Evolutionary conservation across 2,797 vertebrate species (phyloP), one percentile per base, ranked within the genome.

Genomic region (Alfaro cultratus): DNA sequence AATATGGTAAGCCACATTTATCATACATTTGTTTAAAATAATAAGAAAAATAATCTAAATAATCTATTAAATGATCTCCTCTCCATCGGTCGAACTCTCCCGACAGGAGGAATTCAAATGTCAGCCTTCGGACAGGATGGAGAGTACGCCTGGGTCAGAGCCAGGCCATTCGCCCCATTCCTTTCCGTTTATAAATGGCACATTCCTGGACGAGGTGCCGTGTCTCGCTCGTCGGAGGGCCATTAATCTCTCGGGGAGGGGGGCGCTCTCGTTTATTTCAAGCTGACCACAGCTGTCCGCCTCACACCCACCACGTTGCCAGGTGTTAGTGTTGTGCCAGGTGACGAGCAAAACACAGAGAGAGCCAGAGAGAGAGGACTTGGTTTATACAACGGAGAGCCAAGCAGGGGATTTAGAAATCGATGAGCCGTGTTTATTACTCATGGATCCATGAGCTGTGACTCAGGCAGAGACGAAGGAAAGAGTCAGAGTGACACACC

Each of bases 131-230:
- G 84, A 92, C 91, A 90, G 84, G 88, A 91, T 83, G 91, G 92
- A 87, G 85, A 89, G 92, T 83, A 86, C 86, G 76, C 79, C 88
- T 77, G 92, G 93, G 93, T 89, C 82, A 31, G 49, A 77, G 86
- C 91, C 96, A 96, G 96, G 88, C 92, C 87, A 89, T 86, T 92
- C 92, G 86, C 94, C 92, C 95, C 96, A 95, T 97, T 96, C 96
- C 96, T 93, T 94, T 80, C 82, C 96, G 94, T 95, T 96, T 96
- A 96, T 96, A 96, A 94, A 90, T 53, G 87, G 88, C 88, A 74
- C 97, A 98, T 98, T 97, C 97, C 97, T 93, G 87, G 92, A 95
- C 87, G 23, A 72, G 95, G 96, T 96, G 95, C 96, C 94, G 92
- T 90, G 93, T 95, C 96, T 93, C 93, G 91, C 96, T 96, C 96